Evolutionary conservation across 1,140 invertebrate species (phyloP).

Genomic region (Laodelphax striatellus): DNA sequence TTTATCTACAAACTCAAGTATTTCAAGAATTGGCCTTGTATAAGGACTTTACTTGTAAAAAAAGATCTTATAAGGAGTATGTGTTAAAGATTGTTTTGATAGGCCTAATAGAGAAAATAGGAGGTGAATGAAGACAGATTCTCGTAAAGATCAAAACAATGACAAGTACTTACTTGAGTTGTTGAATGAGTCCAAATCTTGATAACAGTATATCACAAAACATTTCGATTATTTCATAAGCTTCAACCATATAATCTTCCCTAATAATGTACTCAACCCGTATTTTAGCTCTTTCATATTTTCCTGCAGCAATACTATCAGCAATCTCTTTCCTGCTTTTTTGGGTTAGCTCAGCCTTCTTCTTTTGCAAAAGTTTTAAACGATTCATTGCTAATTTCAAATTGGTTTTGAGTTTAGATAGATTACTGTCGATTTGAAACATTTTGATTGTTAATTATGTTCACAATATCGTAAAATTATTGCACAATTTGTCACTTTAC

Average conservation of each 20-base stretch:
- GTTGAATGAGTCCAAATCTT: slow-evolving; percentile 91
- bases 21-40: too few relatives aligned
- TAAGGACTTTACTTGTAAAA: too few relatives aligned
- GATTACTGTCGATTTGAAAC: slow-evolving; percentile 82
- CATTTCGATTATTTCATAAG: slow-evolving; percentile 98
- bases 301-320: slow-evolving; percentile 83
- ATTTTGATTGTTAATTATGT: slow-evolving; percentile 37
- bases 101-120: too few relatives aligned
- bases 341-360: slow-evolving; percentile 92
- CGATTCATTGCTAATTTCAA: slow-evolving; percentile 83
- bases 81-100: too few relatives aligned
- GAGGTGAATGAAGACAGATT: too few relatives aligned
- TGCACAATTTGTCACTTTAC: too few relatives aligned
- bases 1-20: too few relatives aligned
- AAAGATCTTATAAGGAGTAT: too few relatives aligned
- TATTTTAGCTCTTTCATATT: slow-evolving; percentile 89
- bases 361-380: slow-evolving; percentile 92
- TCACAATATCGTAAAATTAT: too few relatives aligned
- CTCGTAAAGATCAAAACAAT: not conserved
- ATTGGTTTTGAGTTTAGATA: slow-evolving; percentile 94
- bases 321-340: slow-evolving; percentile 97
- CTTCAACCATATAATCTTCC: slow-evolving; percentile 98
- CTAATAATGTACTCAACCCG: slow-evolving; percentile 97
- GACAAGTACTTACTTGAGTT: slow-evolving; percentile 70
- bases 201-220: slow-evolving; percentile 97